phyloP scores from a whole-genome alignment of 2,113 vertebrate species.

The Chaetura pelagica region DNA sequence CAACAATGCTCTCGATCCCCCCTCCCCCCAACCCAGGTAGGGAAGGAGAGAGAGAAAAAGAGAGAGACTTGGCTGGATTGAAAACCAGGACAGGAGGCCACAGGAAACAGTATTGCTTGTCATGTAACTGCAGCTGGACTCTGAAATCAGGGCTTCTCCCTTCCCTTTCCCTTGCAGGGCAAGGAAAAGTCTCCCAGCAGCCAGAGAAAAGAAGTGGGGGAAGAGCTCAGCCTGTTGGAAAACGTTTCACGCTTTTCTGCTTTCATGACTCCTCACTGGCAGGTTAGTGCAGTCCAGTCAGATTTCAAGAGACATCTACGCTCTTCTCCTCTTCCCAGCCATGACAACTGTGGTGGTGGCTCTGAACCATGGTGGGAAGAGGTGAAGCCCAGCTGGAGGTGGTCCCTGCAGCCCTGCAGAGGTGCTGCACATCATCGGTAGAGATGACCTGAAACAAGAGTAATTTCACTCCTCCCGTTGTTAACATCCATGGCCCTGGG shows the following conservation, averaged over 20 bases:
- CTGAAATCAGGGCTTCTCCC: not conserved
- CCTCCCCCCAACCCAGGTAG: too few relatives aligned
- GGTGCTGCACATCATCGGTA: too few relatives aligned
- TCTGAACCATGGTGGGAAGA: not conserved
- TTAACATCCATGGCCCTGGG: not conserved
- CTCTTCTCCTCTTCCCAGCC: not conserved
- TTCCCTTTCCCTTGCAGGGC: not conserved
- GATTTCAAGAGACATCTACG: not conserved
- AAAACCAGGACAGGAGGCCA: too few relatives aligned
- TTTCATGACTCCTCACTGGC: not conserved
- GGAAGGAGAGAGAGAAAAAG: too few relatives aligned
- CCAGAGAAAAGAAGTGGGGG: not conserved
- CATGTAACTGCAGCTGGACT: not conserved
- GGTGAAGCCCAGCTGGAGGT: not conserved
- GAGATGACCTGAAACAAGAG: not conserved
- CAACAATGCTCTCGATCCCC: too few relatives aligned
- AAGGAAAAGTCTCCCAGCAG: not conserved
- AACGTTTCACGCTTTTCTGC: not conserved
- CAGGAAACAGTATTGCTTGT: not conserved
- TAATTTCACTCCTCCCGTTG: not conserved
- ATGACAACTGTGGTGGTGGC: not conserved
- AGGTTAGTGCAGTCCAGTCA: not conserved
- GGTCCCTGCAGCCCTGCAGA: not conserved
- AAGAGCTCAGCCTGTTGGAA: not conserved
- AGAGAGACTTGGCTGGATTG: too few relatives aligned